Evolutionary conservation across 2,888 invertebrate genomes (phyloP).

Genomic region (Eulithis prunata): DNA sequence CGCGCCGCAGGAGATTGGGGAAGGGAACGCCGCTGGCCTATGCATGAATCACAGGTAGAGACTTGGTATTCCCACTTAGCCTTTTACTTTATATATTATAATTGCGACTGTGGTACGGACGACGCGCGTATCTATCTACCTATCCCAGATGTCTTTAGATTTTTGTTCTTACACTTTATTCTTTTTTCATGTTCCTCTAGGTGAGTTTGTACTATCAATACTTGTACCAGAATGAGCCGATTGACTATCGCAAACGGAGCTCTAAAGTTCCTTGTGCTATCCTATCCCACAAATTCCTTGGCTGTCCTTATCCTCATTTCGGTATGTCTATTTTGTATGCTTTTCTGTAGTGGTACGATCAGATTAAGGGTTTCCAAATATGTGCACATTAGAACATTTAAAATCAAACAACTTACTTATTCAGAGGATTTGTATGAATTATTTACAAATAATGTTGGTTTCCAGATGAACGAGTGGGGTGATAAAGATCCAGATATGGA

Average conservation of each 20-base stretch:
- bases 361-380: no score
- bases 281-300: conserved; percentile 81
- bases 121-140: no score
- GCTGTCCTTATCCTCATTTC: conserved; percentile 78
- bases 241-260: conserved; percentile 72
- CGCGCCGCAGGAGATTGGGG: conserved; percentile 80
- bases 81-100: not conserved
- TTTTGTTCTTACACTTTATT: conserved; percentile 13
- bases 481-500: conserved; percentile 79
- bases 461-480: conserved; percentile 81
- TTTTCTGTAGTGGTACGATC: no score
- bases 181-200: conserved; percentile 59
- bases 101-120: no score
- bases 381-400: no score
- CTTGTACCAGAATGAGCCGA: conserved; percentile 72
- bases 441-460: conserved; percentile 21
- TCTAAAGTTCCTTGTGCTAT: conserved; percentile 70
- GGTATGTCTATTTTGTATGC: conserved; percentile 64
- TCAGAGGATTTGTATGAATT: not conserved
- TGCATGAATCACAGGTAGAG: conserved; percentile 76
- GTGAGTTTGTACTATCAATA: conserved; percentile 69
- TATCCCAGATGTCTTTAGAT: not conserved
- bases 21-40: conserved; percentile 78
- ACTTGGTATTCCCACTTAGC: not conserved
- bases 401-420: not conserved